Evolutionary conservation across 2,888 invertebrate species (phyloP), one percentile per base, ranked within the genome.

Genomic region (Apodemia hepburni): DNA sequence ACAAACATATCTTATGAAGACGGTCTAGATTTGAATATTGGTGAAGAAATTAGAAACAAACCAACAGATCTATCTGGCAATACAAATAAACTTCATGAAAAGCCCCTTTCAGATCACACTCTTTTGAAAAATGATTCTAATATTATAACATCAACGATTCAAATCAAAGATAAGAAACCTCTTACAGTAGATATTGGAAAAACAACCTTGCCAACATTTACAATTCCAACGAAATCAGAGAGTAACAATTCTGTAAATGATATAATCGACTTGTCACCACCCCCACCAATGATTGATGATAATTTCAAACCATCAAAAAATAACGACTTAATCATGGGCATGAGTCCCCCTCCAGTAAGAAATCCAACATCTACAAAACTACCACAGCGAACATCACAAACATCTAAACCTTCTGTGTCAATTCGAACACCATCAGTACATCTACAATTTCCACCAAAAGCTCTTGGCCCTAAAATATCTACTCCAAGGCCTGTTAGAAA

Each of bases 271-370:
- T 77, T 92, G n/a, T 91, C 92, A 38, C 92, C 92, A 15, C 92
- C 92, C n/a, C 91, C 91, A 8, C 89, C 87, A 8, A 86, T 85
- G 1, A 73, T 84, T 68, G 85, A 88, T 69, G 87, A 85, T 64
- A 88, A 78, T 66, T 88, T 87, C 60, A 89, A 86, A 63, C 85
- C 90, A 15, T 82, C 89, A 12, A 84, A 81, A 11, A 86, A 85
- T 68, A 86, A 89, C 76, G 92, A 92, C 65, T 83, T 81, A 75
- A 92, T 93, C n/a, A 88, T 92, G 89, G 92, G 92, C 0, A 90
- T 93, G 85, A 92, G 86, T 73, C 93, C 93, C 54, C 93, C 92
- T 15, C 92, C 92, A 62, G 85, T 87, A 22, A 79, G 81, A 65
- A 81, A 78, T 1, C 78, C 82, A 33, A 70, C 84, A 33, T 73